A percentile compares a stretch with the other conserved stretches of the same genome.
Evolutionary conservation across 2,113 vertebrate species (phyloP).

Genomic region (Pogonocichla stellata): DNA sequence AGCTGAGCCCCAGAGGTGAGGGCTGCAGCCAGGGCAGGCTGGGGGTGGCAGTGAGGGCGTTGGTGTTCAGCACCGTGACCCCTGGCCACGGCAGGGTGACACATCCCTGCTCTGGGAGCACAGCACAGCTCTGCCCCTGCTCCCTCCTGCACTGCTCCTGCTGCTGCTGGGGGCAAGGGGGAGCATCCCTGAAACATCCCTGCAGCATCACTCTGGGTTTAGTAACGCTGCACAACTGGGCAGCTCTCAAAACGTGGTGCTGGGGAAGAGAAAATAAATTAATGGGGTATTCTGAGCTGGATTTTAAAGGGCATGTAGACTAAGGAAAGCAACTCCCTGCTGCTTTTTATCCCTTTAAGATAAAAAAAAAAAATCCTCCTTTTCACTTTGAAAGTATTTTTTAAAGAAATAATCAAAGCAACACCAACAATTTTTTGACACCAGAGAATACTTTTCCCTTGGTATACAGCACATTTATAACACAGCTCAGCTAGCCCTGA

Average conservation of each 20-base stretch:
- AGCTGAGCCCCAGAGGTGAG: constrained; percentile 1
- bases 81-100: constrained; percentile 70
- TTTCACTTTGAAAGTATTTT: constrained; percentile 71
- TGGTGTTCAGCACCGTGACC: constrained; percentile 82
- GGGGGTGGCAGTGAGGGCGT: background rate
- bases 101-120: constrained; percentile 24
- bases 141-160: too few relatives aligned
- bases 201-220: background rate
- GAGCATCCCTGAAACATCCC: too few relatives aligned
- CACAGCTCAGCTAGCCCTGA: background rate
- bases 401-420: constrained; percentile 59
- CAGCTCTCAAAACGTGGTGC: background rate
- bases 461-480: constrained; percentile 35
- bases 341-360: constrained; percentile 65
- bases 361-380: constrained; percentile 7
- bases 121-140: background rate
- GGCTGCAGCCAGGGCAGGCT: too few relatives aligned
- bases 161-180: too few relatives aligned
- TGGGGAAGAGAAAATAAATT: constrained; percentile 47
- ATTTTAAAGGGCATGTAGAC: constrained; percentile 52
- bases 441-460: constrained; percentile 47
- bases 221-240: background rate
- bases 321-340: constrained; percentile 59
- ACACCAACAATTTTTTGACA: constrained; percentile 57
- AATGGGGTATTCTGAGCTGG: constrained; percentile 34